phyloP scores from a whole-genome alignment of 2,113 vertebrate genomes.

The Falco punctatus region DNA sequence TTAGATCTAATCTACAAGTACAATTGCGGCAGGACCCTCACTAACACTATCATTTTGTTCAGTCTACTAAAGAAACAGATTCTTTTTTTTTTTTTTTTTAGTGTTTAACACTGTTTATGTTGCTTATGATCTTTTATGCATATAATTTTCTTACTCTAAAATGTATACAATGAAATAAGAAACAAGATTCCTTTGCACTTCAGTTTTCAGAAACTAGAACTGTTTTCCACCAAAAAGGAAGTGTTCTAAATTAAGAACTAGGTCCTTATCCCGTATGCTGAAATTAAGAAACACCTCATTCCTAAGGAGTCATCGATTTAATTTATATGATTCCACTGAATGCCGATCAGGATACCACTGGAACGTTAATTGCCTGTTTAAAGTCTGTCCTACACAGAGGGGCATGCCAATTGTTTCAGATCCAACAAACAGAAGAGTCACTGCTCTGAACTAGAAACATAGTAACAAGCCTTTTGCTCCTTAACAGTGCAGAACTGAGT shows the following conservation, averaged over 20 bases:
- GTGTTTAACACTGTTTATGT: neutral
- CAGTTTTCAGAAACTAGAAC: neutral
- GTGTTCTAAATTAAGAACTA: neutral
- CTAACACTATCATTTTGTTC: neutral
- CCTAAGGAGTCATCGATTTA: constrained; percentile 12
- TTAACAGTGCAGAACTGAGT: neutral
- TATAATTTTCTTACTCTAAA: neutral
- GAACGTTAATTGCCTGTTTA: constrained; percentile 40
- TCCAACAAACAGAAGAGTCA: constrained; percentile 23
- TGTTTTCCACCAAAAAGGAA: neutral
- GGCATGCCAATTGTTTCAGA: constrained; percentile 37
- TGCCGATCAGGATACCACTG: constrained; percentile 5
- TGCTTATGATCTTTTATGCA: neutral
- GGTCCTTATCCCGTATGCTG: neutral
- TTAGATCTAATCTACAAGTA: neutral
- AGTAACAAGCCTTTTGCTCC: neutral
- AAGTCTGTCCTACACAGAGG: constrained; percentile 17
- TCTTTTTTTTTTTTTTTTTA: neutral
- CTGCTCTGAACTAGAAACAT: constrained; percentile 8
- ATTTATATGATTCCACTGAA: neutral
- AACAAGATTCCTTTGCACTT: neutral
- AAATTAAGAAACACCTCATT: constrained; percentile 28
- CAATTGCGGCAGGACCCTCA: neutral
- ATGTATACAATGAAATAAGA: neutral
- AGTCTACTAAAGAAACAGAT: neutral